Percentiles rank a stretch among this genome's conserved stretches.
Conservation (phyloP, 2,888 invertebrate species). For the Troglohyphantes excavatus region DNA sequence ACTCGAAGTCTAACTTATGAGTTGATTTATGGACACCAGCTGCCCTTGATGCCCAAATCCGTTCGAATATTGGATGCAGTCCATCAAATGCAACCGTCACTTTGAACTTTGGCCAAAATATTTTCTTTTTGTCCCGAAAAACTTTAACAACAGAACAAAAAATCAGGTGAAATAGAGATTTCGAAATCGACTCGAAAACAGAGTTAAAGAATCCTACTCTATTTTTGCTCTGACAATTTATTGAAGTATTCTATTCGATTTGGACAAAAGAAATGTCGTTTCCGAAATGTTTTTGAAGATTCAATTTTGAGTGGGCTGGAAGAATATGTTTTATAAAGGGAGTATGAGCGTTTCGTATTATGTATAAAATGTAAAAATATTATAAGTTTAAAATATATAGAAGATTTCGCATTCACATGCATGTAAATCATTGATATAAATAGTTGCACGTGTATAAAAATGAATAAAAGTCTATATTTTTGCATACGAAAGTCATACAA, state of each 20-base stretch:
- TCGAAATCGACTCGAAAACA: conserved; percentile 28
- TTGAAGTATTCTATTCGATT: not conserved
- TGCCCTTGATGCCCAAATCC: conserved; percentile 69
- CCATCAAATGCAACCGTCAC: conserved; percentile 63
- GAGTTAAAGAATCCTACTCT: conserved; percentile 33
- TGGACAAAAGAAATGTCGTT: not conserved
- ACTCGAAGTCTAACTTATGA: conserved; percentile 68
- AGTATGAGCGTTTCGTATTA: no score
- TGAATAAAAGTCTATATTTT: no score
- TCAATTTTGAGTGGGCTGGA: no score
- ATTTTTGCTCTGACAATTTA: conserved; percentile 18
- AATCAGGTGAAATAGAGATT: conserved; percentile 32
- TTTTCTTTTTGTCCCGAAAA: conserved; percentile 30
- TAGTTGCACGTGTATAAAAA: no score
- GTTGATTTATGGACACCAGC: conserved; percentile 74
- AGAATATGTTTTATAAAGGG: no score
- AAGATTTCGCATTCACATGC: no score
- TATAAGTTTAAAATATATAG: no score
- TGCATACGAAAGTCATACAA: no score
- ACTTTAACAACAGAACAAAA: conserved; percentile 22
- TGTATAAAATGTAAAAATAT: no score
- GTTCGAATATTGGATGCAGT: conserved; percentile 73
- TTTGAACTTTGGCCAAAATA: conserved; percentile 65
- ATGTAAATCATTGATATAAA: no score
- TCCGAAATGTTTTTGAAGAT: no score